These are phyloP conservation scores for Agrotis clavis DNA, from an alignment of 2,888 invertebrate species.

Conservation along the genomic window DNA sequence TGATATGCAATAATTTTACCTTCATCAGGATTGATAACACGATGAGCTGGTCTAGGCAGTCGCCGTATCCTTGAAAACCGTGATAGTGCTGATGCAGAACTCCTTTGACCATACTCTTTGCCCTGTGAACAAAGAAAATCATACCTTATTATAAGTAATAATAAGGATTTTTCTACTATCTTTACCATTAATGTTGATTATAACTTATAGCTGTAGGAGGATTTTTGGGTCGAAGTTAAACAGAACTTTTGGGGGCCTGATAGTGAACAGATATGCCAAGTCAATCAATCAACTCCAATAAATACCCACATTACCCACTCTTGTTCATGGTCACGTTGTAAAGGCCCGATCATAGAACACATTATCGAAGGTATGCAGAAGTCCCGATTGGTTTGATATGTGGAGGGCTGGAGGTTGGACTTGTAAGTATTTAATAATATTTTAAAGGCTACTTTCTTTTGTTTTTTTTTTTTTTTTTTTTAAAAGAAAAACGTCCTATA, in stretches of 20 bases:
- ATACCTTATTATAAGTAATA: background rate
- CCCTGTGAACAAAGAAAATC: conserved; percentile 72
- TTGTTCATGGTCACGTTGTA: too few relatives aligned
- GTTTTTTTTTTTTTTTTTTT: too few relatives aligned
- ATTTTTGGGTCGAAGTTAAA: background rate
- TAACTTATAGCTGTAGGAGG: background rate
- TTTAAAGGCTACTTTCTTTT: too few relatives aligned
- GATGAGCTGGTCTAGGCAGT: conserved; percentile 81
- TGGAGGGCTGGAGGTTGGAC: too few relatives aligned
- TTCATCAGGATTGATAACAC: conserved; percentile 85
- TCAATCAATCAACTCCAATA: conserved; percentile 15
- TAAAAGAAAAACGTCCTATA: too few relatives aligned
- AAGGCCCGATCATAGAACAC: too few relatives aligned
- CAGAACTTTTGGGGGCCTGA: background rate
- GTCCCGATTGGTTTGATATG: too few relatives aligned
- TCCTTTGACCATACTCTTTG: conserved; percentile 77
- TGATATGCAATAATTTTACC: conserved; percentile 66
- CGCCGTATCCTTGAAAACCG: conserved; percentile 85
- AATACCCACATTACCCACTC: too few relatives aligned
- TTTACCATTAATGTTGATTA: background rate
- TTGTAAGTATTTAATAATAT: too few relatives aligned
- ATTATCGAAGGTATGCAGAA: too few relatives aligned
- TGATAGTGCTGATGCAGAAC: conserved; percentile 75
- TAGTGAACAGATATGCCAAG: background rate
- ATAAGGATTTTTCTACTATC: too few relatives aligned